A percentile compares a stretch with the other conserved stretches of the same genome.
Evolutionary conservation across 2,113 vertebrate genomes (phyloP).

Genomic region (Chloroceryle aenea): DNA sequence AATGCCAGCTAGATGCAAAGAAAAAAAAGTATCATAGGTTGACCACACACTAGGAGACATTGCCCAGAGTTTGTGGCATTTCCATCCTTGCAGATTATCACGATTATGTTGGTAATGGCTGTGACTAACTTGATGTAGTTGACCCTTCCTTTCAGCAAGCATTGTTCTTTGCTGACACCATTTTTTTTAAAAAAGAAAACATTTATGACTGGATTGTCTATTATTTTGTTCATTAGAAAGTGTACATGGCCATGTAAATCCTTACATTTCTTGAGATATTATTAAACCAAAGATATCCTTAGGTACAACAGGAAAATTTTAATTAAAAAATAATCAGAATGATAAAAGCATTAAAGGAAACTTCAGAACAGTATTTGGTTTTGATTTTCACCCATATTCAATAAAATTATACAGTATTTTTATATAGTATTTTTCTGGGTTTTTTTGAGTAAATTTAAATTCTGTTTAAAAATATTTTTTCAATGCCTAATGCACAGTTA

Average conservation of each 20-base stretch:
- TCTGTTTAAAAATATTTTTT: not conserved
- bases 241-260: not conserved
- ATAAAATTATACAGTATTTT: not conserved
- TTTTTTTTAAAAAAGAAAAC: not conserved
- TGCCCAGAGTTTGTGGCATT: not conserved
- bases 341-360: not conserved
- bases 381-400: not conserved
- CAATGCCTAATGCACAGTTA: not conserved
- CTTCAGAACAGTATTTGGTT: not conserved
- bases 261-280: not conserved
- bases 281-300: not conserved
- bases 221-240: not conserved
- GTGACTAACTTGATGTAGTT: not conserved
- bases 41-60: not conserved
- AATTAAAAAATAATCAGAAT: not conserved
- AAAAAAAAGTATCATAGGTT: not conserved
- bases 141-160: not conserved
- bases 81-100: not conserved
- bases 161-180: not conserved
- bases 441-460: not conserved
- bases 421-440: not conserved
- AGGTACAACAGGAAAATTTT: not conserved
- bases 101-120: not conserved
- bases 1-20: not conserved
- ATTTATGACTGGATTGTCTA: not conserved